These are phyloP conservation scores for Nyctereutes procyonoides DNA, from an alignment of 2,113 vertebrate species.

Conservation along the genomic window DNA sequence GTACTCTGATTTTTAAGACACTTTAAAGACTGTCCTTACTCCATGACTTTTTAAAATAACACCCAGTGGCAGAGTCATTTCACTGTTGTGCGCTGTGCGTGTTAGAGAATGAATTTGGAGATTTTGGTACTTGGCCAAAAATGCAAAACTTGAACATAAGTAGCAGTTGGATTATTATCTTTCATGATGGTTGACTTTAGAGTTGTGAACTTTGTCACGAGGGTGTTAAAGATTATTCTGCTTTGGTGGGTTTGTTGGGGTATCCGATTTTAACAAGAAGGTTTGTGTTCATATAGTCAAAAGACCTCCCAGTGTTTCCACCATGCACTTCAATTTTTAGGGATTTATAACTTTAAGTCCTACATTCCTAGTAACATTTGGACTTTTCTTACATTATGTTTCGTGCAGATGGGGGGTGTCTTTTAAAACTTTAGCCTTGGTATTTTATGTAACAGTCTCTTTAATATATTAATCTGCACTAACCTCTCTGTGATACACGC, in stretches of 20 bases:
- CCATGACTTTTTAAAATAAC: slow-evolving; percentile 45
- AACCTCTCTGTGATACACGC: slow-evolving; percentile 30
- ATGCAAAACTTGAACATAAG: slow-evolving; percentile 53
- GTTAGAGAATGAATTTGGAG: slow-evolving; percentile 75
- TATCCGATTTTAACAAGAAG: slow-evolving; percentile 74
- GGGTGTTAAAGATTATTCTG: slow-evolving; percentile 71
- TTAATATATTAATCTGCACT: slow-evolving; percentile 42
- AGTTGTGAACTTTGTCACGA: slow-evolving; percentile 70
- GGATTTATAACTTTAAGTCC: slow-evolving; percentile 68
- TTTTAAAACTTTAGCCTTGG: slow-evolving; percentile 53
- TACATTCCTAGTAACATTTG: slow-evolving; percentile 72
- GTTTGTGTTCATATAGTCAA: slow-evolving; percentile 75
- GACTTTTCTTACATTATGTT: slow-evolving; percentile 61
- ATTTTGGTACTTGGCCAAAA: slow-evolving; percentile 73
- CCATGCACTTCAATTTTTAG: slow-evolving; percentile 77
- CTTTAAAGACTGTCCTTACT: slow-evolving; percentile 6
- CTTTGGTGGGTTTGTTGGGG: slow-evolving; percentile 72
- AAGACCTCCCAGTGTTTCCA: slow-evolving; percentile 82
- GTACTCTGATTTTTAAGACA: slow-evolving; percentile 40
- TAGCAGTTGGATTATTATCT: slow-evolving; percentile 62
- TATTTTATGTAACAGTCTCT: slow-evolving; percentile 28
- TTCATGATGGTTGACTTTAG: slow-evolving; percentile 55
- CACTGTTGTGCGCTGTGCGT: slow-evolving; percentile 29
- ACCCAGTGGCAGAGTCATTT: slow-evolving; percentile 63
- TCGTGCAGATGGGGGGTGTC: background rate